Percentiles rank a stretch among this genome's conserved stretches.
Conservation (phyloP, 2,113 vertebrate species). For the Terrapene triunguis region DNA sequence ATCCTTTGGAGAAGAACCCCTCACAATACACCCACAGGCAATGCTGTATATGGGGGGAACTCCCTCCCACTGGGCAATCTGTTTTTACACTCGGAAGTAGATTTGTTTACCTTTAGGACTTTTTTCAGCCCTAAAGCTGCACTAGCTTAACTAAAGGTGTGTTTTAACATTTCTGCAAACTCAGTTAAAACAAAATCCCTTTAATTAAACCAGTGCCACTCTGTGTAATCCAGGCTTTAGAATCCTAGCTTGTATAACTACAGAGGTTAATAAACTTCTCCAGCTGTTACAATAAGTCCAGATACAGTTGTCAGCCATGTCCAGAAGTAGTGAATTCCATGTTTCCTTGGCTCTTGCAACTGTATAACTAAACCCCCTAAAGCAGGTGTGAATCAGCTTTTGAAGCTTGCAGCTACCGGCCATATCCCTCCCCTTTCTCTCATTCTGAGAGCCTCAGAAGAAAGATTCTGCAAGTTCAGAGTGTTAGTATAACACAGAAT, state of each 20-base stretch:
- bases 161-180: not conserved
- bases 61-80: not conserved
- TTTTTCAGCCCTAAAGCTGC: not conserved
- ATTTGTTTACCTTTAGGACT: not conserved
- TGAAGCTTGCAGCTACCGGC: not conserved
- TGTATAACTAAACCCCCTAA: not conserved
- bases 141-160: not conserved
- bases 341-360: not conserved
- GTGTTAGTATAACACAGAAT: not conserved
- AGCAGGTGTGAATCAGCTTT: not conserved
- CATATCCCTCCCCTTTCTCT: not conserved
- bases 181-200: not conserved
- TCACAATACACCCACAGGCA: not conserved
- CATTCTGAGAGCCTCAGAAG: not conserved
- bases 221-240: not conserved
- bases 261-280: not conserved
- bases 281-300: not conserved
- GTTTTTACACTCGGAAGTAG: not conserved
- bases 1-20: not conserved
- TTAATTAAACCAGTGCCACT: not conserved
- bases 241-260: not conserved
- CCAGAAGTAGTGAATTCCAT: not conserved
- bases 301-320: not conserved
- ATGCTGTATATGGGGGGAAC: not conserved
- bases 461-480: not conserved